phyloP scores from a whole-genome alignment of 2,888 invertebrate species.

The Chrysomela aeneicollis region DNA sequence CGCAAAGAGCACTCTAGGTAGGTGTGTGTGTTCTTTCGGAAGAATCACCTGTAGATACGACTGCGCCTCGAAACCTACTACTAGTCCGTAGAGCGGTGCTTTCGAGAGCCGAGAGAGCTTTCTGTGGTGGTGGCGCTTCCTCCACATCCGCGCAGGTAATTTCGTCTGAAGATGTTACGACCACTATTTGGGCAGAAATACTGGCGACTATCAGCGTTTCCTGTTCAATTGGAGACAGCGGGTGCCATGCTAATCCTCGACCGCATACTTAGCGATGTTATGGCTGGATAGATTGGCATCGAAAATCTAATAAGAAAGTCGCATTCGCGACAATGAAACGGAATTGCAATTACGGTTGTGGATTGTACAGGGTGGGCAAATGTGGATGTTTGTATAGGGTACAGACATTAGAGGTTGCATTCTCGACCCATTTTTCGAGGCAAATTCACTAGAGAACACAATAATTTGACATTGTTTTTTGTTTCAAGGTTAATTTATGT shows the following conservation, averaged over 20 bases:
- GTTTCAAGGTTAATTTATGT: no score
- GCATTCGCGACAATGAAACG: no score
- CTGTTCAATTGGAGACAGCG: neutral
- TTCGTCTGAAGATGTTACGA: neutral
- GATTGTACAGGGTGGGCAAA: no score
- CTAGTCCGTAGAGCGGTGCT: neutral
- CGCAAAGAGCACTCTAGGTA: neutral
- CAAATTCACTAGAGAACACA: no score
- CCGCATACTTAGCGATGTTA: neutral
- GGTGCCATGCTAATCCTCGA: neutral
- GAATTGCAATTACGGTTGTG: no score
- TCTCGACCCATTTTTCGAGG: no score
- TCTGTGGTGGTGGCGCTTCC: constrained; percentile 5
- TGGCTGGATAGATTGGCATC: no score
- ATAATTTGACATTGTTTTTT: no score
- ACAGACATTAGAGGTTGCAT: no score
- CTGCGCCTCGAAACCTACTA: neutral
- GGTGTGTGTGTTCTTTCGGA: neutral
- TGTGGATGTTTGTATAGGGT: no score
- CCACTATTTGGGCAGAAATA: neutral
- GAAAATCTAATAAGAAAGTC: no score
- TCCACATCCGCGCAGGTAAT: constrained; percentile 2
- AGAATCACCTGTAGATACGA: neutral
- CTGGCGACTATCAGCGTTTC: neutral
- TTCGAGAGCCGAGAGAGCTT: neutral